A percentile compares a stretch with the other conserved stretches of the same genome.
These are phyloP conservation scores for Onthophagus taurus DNA, from an alignment of 1,140 invertebrate species.

Conservation along the genomic window DNA sequence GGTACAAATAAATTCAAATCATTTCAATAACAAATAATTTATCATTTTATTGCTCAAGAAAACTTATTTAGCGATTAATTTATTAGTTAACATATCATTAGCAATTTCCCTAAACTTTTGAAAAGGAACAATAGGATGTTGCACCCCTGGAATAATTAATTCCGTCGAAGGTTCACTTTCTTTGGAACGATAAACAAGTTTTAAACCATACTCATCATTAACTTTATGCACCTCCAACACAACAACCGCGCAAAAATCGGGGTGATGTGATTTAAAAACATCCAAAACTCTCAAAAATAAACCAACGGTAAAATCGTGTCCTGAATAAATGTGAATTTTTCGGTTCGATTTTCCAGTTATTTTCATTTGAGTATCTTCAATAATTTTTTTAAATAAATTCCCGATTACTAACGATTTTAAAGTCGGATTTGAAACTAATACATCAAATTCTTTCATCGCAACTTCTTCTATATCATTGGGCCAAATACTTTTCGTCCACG, in stretches of 20 bases:
- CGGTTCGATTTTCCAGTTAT: background rate
- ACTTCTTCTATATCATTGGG: conserved; percentile 1
- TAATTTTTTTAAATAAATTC: background rate
- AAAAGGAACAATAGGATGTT: no score
- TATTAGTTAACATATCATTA: no score
- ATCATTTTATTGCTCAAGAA: no score
- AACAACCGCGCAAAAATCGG: conserved; percentile 2
- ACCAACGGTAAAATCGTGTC: conserved; percentile 5
- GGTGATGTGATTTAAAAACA: background rate
- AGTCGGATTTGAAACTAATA: background rate
- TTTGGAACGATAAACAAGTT: background rate
- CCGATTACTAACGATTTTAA: conserved; percentile 7
- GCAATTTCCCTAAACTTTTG: no score
- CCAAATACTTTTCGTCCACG: conserved; percentile 6
- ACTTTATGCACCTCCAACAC: conserved; percentile 3
- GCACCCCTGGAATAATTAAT: no score
- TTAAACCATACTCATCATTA: conserved; percentile 7
- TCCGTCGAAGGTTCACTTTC: no score
- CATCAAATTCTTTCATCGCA: conserved; percentile 1
- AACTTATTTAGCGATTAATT: no score
- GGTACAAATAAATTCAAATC: no score
- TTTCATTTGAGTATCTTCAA: background rate
- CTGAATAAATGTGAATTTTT: conserved; percentile 7
- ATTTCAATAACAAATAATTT: no score
- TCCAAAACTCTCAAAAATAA: background rate